phyloP scores from a whole-genome alignment of 2,113 vertebrate genomes.

The Ammodytes dubius region DNA sequence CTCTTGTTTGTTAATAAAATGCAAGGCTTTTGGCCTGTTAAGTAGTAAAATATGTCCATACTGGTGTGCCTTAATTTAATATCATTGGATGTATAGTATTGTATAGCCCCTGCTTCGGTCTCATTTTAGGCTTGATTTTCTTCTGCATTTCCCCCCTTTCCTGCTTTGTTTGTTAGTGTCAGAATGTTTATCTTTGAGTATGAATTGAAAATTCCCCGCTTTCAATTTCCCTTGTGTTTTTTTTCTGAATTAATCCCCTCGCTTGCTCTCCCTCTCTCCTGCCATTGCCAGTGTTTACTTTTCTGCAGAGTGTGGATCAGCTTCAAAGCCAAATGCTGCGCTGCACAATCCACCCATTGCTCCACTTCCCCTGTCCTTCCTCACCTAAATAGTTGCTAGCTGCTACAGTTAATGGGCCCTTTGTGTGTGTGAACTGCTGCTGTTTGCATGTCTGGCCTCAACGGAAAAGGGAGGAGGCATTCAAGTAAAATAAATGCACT shows the following conservation, averaged over 20 bases:
- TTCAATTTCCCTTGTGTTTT: constrained; percentile 29
- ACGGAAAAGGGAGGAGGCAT: constrained; percentile 30
- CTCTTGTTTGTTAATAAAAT: not conserved
- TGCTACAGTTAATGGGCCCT: constrained; percentile 69
- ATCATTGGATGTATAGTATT: constrained; percentile 11
- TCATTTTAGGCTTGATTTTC: constrained; percentile 42
- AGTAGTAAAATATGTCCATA: constrained; percentile 23
- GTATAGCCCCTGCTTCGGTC: not conserved
- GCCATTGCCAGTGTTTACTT: constrained; percentile 68
- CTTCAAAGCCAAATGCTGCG: constrained; percentile 79
- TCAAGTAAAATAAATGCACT: constrained; percentile 22
- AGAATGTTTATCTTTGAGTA: constrained; percentile 53
- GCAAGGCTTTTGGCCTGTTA: not conserved
- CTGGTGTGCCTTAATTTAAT: constrained; percentile 21
- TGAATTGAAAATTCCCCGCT: constrained; percentile 28
- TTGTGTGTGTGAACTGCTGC: constrained; percentile 59
- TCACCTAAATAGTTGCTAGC: constrained; percentile 66
- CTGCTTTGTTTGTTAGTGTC: constrained; percentile 37
- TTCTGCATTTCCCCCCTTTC: constrained; percentile 5
- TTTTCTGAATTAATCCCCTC: constrained; percentile 51
- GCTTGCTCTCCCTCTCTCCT: constrained; percentile 49
- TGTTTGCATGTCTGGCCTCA: constrained; percentile 58
- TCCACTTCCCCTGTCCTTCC: constrained; percentile 68
- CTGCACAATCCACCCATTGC: constrained; percentile 60
- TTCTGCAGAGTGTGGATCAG: constrained; percentile 60